A percentile compares a stretch with the other conserved stretches of the same genome.
Evolutionary conservation across 2,888 invertebrate species (phyloP).

Genomic region (Stegophylla sp.): DNA sequence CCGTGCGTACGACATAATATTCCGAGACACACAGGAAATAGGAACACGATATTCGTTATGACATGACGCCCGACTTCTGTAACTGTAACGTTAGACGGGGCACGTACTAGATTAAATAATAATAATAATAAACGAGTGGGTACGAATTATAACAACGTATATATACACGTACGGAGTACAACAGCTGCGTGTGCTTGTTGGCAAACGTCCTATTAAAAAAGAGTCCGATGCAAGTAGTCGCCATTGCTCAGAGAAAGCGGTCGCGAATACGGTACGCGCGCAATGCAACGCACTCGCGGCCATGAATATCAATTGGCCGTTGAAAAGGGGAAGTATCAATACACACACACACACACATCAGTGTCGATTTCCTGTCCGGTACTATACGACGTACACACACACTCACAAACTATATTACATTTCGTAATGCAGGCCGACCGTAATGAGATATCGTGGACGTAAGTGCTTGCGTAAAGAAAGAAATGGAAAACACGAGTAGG

Average conservation of each 20-base stretch:
- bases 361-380: slow-evolving; percentile 17
- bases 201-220: slow-evolving; percentile 21
- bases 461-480: not conserved
- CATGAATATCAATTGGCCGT: slow-evolving; percentile 40
- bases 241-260: slow-evolving; percentile 17
- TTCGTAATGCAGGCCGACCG: not conserved
- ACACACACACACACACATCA: no score
- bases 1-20: not conserved
- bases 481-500: slow-evolving; percentile 13
- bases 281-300: not conserved
- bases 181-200: slow-evolving; percentile 42
- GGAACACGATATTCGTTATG: slow-evolving; percentile 1
- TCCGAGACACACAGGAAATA: not conserved
- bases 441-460: not conserved
- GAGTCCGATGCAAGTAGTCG: not conserved
- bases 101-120: slow-evolving; percentile 15
- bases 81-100: slow-evolving; percentile 6
- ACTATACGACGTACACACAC: no score
- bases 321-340: slow-evolving; percentile 30
- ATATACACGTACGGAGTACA: no score
- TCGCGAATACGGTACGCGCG: slow-evolving; percentile 22
- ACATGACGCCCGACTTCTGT: not conserved
- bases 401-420: no score
- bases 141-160: not conserved
- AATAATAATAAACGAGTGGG: not conserved